phyloP scores from a whole-genome alignment of 2,113 vertebrate genomes.

The Zingel zingel region DNA sequence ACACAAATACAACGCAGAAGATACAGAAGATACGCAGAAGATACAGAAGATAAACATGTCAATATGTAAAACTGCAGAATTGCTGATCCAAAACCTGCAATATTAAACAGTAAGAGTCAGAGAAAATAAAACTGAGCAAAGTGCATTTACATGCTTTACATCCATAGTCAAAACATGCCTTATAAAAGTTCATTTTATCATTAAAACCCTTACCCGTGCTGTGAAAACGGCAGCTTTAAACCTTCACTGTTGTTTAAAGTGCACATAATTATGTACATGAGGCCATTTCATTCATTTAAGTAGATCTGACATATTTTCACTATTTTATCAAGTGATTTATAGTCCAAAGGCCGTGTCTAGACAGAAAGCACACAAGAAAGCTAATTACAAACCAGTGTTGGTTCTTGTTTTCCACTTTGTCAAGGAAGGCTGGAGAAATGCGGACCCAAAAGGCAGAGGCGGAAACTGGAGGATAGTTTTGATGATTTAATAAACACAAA shows the following conservation, averaged over 20 bases:
- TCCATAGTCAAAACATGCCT: neutral
- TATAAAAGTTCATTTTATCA: neutral
- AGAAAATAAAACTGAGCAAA: neutral
- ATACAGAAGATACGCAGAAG: neutral
- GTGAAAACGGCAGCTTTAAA: neutral
- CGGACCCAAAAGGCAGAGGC: too few relatives aligned
- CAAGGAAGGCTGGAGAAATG: too few relatives aligned
- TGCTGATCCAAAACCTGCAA: neutral
- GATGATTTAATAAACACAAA: too few relatives aligned
- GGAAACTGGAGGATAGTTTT: too few relatives aligned
- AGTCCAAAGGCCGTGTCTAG: neutral
- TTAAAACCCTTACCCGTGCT: neutral
- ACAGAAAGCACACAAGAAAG: neutral
- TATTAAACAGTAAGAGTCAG: neutral
- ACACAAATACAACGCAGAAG: neutral
- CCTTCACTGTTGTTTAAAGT: neutral
- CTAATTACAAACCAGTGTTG: neutral
- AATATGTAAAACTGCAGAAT: neutral
- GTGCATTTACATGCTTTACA: neutral
- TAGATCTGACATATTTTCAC: neutral
- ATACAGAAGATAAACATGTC: neutral
- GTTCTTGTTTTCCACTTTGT: neutral
- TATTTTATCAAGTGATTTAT: constrained; percentile 13
- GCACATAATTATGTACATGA: neutral
- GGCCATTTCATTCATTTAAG: neutral